Base-by-base conservation (phyloP, 53 echinoderm and acorn worm species). In the Zoroaster sp. region DNA sequence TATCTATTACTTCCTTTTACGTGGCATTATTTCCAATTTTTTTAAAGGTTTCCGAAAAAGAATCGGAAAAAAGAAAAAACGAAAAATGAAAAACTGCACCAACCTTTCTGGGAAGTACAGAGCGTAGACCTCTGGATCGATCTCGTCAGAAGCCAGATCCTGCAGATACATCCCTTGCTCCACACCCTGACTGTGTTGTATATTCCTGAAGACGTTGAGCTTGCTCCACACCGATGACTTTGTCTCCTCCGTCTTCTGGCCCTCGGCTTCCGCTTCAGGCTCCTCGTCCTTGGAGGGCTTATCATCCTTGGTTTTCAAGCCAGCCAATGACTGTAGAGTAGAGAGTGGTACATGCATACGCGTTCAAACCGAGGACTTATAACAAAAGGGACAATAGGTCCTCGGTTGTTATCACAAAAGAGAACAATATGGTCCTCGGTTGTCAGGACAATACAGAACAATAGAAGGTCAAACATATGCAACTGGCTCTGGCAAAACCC, bases 71-170 rank as follows among this genome's bases (percentile, higher is more conserved):
- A n/a, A n/a, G n/a, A n/a, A n/a, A 44, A 44, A 44, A 44, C 45
- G 8, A 44, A 44, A 44, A 44, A 10, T 44, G 12, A 44, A 10
- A 44, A 44, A 1, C 8, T 9, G 45, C 45, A 44, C 73, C 70
- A 37, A 96, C 96, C 96, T 92, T 42, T 92, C 96, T 36, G 96
- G 96, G 59, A 99, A 96, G 89, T 99, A 99, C 43, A 99, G 66
- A 1, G 99, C 99, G 53, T 96, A 96, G 45, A 98, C 95, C 63
- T 98, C 99, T 5, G 99, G 99, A 46, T 98, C 99, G 13, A 98
- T 81, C 75, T 89, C 95, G 21, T 98, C 99, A 1, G 93, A 94
- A 5, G 95, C 94, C 34, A 98, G 67, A 42, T 98, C 99, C 69
- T 98, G 94, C 13, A 98, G 91, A 73, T 99, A 99, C 92, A 99